Evolutionary conservation across 53 echinoderm and acorn worm genomes (phyloP).

Genomic region (Stichopus horrens): DNA sequence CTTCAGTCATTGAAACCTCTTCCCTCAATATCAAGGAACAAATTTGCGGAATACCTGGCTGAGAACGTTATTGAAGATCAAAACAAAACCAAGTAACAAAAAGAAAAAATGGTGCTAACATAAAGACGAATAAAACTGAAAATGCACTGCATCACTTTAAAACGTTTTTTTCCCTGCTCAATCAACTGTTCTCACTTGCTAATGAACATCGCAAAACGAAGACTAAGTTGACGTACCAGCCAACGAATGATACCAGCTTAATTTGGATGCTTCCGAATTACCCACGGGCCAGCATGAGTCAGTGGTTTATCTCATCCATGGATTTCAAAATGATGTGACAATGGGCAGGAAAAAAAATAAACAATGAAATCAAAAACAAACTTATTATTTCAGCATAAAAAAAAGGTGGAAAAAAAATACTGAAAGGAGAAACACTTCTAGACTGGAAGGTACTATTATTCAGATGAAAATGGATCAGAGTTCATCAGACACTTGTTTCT

Average conservation of each 20-base stretch:
- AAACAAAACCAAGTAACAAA: too few species aligned
- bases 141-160: too few species aligned
- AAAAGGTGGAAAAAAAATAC: background rate
- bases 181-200: background rate
- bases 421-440: background rate
- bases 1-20: too few species aligned
- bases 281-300: conserved; percentile 22
- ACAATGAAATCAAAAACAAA: conserved; percentile 4
- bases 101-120: too few species aligned
- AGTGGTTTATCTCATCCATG: conserved; percentile 9
- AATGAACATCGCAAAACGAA: background rate
- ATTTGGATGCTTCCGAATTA: conserved; percentile 5
- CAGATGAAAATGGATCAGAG: conserved; percentile 8
- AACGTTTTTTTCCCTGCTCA: background rate
- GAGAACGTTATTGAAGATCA: too few species aligned
- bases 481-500: background rate
- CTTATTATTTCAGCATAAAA: background rate
- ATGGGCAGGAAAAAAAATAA: background rate
- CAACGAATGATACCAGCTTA: background rate
- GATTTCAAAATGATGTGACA: background rate
- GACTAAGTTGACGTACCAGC: background rate
- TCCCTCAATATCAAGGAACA: too few species aligned
- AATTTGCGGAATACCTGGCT: too few species aligned
- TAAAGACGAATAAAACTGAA: too few species aligned
- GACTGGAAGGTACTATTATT: background rate